Percentiles rank a stretch among this genome's conserved stretches.
phyloP scores from a whole-genome alignment of 2,797 vertebrate species.

The Telmatherina bonti region DNA sequence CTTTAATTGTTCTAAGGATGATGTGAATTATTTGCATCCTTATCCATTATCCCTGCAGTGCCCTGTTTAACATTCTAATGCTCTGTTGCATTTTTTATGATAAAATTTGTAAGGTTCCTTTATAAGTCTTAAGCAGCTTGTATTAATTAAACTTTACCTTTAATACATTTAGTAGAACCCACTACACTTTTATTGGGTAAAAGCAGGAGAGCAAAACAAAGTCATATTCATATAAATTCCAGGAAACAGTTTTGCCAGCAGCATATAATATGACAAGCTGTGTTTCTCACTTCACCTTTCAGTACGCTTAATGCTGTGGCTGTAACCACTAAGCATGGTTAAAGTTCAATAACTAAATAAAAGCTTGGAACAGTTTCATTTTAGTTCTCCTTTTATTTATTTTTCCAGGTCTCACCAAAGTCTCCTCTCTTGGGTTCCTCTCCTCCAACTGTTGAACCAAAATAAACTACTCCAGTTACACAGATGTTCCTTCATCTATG shows the following conservation, averaged over 20 bases:
- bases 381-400: neutral
- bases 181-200: neutral
- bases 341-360: neutral
- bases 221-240: neutral
- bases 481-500: slow-evolving; percentile 39
- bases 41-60: neutral
- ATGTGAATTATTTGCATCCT: neutral
- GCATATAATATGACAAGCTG: neutral
- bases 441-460: slow-evolving; percentile 76
- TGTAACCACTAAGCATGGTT: neutral
- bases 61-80: neutral
- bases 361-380: neutral
- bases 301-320: neutral
- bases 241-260: neutral
- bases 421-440: slow-evolving; percentile 82
- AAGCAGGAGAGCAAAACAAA: neutral
- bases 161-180: neutral
- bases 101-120: no score
- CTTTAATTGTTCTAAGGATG: neutral
- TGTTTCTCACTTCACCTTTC: neutral
- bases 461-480: slow-evolving; percentile 59
- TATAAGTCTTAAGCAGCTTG: neutral
- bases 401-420: slow-evolving; percentile 82
- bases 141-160: neutral
- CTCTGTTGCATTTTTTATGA: neutral